These are phyloP conservation scores for Poeciliopsis occidentalis DNA, from an alignment of 2,113 vertebrate species.

Conservation along the genomic window DNA sequence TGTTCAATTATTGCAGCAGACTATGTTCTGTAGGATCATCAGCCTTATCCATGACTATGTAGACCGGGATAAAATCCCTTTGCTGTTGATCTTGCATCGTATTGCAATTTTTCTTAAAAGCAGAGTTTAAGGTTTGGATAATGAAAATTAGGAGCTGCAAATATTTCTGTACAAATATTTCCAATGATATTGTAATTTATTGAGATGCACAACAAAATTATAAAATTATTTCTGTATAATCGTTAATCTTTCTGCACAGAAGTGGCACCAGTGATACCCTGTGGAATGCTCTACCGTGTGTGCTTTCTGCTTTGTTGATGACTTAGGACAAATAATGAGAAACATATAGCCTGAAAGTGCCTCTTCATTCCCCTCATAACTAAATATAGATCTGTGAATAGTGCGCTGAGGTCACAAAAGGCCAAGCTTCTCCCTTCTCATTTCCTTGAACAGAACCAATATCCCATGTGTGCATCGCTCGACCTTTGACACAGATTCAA, in stretches of 20 bases:
- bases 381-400: constrained; percentile 40
- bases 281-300: background rate
- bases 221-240: background rate
- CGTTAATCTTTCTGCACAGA: background rate
- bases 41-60: too few species aligned
- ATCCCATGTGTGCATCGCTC: background rate
- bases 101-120: background rate
- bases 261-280: background rate
- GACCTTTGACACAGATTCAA: constrained; percentile 7
- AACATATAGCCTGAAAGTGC: constrained; percentile 16
- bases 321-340: constrained; percentile 8
- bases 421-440: constrained; percentile 24
- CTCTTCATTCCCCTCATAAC: constrained; percentile 22
- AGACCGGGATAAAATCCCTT: too few species aligned
- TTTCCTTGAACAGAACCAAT: constrained; percentile 13
- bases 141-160: background rate
- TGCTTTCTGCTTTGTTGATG: background rate
- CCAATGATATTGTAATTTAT: background rate
- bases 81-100: too few species aligned
- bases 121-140: background rate
- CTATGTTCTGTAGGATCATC: too few species aligned
- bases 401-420: constrained; percentile 28
- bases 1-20: too few species aligned
- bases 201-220: background rate
- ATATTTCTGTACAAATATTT: too few species aligned